Evolutionary conservation across 2,797 vertebrate genomes (phyloP), one percentile per base, ranked within the genome.

Genomic region (Diceros bicornis): DNA sequence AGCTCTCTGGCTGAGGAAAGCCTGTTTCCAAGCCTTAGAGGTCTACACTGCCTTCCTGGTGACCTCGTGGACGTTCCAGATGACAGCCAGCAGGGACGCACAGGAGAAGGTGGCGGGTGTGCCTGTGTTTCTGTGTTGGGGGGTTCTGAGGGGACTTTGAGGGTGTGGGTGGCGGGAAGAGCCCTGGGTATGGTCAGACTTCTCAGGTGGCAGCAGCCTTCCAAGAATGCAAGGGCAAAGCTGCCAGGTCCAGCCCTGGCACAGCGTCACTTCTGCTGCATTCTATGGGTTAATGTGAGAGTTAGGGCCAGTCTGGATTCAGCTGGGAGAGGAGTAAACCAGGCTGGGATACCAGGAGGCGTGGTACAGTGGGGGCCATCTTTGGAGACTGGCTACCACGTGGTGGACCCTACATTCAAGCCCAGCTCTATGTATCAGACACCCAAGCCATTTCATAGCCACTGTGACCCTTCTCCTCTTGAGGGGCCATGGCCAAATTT

Each of bases 101-200:
- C 2, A 10, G 55, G 32, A 37, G n/a, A n/a, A 17, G 9, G 27
- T 4, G 0, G n/a, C 1, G 16, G 44, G 37, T 27, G 13, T 0
- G 0, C 16, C 34, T n/a, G 34, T 4, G 32, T 37, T 20, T 3
- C 0, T 2, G 13, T 17, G 72, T 4, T 23, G 37, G 18, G 18
- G 18, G 4, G 32, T 1, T 6, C 52, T 29, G 50, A 4, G 32
- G 64, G 6, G 17, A 4, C 0, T 6, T 9, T 2, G 18, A 34
- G 50, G 52, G 27, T 6, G 27, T 21, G 6, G 10, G 29, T 32
- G 66, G 18, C 32, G 32, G 52, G 66, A 32, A 62, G 9, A 55
- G 16, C 50, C n/a, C 47, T 34, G 18, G 7, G 66, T 7, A 68
- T 34, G 66, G 66, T 8, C 66, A 68, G 66, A n/a, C 66, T 17